Conservation (phyloP, 2,888 invertebrate genomes). For the Lasioglossum zephyrum region DNA sequence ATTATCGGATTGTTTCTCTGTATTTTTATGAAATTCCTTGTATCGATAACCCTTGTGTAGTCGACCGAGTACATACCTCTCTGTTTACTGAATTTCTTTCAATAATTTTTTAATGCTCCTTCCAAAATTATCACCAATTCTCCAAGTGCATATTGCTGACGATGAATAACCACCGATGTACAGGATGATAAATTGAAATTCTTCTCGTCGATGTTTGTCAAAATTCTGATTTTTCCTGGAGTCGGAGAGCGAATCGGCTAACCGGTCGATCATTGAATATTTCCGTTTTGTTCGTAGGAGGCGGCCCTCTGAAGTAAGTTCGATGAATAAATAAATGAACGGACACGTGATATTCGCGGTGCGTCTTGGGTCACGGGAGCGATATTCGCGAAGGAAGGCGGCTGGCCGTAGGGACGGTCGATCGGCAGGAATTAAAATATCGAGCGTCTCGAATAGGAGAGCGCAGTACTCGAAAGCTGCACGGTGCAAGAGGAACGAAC, state of each 20-base stretch:
- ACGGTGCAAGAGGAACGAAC: constrained; percentile 20
- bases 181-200: no score
- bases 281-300: not conserved
- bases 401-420: constrained; percentile 46
- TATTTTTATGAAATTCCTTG: not conserved
- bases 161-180: no score
- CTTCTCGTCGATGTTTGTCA: no score
- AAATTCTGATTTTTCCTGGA: not conserved
- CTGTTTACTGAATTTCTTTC: no score
- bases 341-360: constrained; percentile 18
- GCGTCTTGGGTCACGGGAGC: constrained; percentile 26
- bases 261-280: not conserved
- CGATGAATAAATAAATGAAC: not conserved
- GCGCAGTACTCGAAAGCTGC: constrained; percentile 34
- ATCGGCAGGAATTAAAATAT: constrained; percentile 71
- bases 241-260: not conserved
- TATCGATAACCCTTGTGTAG: no score
- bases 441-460: constrained; percentile 59
- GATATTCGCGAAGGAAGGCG: constrained; percentile 16
- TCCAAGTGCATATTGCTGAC: no score
- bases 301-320: not conserved
- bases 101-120: not conserved
- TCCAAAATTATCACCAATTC: no score
- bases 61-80: no score
- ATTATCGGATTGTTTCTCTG: not conserved